Evolutionary conservation across 2,113 vertebrate genomes (phyloP).

Genomic region (Brachypteracias leptosomus): DNA sequence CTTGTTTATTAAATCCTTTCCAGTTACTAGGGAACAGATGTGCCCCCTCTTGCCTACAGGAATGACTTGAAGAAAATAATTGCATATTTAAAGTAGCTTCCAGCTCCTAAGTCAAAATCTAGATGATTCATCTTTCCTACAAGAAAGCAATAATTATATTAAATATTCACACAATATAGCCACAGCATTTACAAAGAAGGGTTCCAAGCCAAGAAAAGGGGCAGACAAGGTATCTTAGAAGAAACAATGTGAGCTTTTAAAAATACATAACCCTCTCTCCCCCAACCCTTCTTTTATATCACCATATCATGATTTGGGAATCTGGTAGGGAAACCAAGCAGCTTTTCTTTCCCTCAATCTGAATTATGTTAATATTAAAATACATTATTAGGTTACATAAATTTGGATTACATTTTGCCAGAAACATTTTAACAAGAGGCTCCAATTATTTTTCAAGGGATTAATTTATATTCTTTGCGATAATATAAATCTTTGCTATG

Average conservation of each 20-base stretch:
- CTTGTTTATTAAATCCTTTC: background rate
- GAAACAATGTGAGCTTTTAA: background rate
- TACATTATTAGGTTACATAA: background rate
- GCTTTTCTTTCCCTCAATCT: background rate
- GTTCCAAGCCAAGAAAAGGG: background rate
- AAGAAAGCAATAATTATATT: background rate
- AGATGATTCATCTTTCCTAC: background rate
- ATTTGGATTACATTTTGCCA: background rate
- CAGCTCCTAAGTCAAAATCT: background rate
- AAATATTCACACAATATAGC: background rate
- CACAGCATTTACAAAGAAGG: background rate
- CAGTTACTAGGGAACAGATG: background rate
- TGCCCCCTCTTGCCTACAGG: background rate
- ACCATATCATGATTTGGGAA: background rate
- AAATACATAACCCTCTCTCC: background rate
- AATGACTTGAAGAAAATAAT: background rate
- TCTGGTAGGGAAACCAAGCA: background rate
- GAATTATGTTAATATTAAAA: background rate
- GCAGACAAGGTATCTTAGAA: background rate
- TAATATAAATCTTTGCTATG: background rate
- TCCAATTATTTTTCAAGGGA: background rate
- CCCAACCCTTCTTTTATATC: background rate
- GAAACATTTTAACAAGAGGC: background rate
- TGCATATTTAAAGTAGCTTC: background rate
- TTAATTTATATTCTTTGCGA: background rate